These are phyloP conservation scores for Lacerta agilis DNA, from an alignment of 2,797 vertebrate species.

Conservation along the genomic window DNA sequence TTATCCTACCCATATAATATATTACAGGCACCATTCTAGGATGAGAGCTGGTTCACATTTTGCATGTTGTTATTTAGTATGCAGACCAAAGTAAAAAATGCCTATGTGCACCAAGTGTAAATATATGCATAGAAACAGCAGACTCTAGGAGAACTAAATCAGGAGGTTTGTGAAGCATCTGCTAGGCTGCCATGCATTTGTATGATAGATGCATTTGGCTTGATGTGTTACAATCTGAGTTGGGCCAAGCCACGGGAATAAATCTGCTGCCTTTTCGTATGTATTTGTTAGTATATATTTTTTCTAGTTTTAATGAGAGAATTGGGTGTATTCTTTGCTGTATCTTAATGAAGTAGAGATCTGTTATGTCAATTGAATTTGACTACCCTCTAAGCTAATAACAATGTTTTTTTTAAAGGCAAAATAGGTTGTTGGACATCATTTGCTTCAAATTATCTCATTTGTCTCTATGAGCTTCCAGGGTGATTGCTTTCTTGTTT, in stretches of 20 bases:
- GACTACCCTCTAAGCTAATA: background rate
- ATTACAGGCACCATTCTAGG: too few species aligned
- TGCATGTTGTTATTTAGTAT: too few species aligned
- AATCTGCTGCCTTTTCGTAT: background rate
- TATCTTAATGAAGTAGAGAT: background rate
- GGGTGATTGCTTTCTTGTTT: slow-evolving; percentile 11
- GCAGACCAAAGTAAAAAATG: too few species aligned
- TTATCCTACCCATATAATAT: too few species aligned
- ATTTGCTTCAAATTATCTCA: slow-evolving; percentile 13
- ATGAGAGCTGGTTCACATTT: too few species aligned
- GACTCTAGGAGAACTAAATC: too few species aligned
- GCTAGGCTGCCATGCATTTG: background rate
- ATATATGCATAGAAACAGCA: too few species aligned
- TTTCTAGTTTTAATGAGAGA: background rate
- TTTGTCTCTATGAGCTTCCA: slow-evolving; percentile 9
- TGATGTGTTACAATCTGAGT: background rate
- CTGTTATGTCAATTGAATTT: background rate
- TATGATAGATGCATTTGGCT: background rate
- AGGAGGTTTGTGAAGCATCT: background rate
- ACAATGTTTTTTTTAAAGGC: background rate
- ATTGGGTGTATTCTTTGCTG: background rate
- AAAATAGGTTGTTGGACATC: background rate
- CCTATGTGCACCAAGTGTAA: too few species aligned
- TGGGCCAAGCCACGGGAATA: background rate
- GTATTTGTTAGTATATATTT: background rate